Percentiles rank a stretch among this genome's conserved stretches.
Conservation (phyloP, 2,797 vertebrate genomes). For the Acipenser oxyrinchus region DNA sequence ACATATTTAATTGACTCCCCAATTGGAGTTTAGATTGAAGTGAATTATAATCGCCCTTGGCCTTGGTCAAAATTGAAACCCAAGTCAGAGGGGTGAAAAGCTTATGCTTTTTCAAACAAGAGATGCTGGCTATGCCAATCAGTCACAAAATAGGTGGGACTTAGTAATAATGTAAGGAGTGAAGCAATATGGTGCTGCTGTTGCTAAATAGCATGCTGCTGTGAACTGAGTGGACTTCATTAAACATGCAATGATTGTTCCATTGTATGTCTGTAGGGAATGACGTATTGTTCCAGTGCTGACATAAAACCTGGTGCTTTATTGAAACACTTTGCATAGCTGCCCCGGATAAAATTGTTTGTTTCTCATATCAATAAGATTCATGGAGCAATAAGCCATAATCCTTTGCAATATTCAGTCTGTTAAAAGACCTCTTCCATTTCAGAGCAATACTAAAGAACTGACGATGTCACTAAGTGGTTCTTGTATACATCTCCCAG, state of each 20-base stretch:
- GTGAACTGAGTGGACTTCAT: conserved; percentile 45
- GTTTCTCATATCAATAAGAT: conserved; percentile 20
- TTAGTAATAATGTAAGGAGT: conserved; percentile 49
- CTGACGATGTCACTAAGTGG: conserved; percentile 23
- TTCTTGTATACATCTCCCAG: conserved; percentile 18
- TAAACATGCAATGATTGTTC: conserved; percentile 57
- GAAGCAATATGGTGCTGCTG: conserved; percentile 25
- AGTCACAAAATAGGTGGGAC: conserved; percentile 45
- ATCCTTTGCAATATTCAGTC: conserved; percentile 20
- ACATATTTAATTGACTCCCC: conserved; percentile 27
- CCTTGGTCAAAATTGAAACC: conserved; percentile 34
- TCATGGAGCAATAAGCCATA: conserved; percentile 26
- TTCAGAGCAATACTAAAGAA: conserved; percentile 29
- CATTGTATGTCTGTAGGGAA: conserved; percentile 43
- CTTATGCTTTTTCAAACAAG: conserved; percentile 31
- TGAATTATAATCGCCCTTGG: background rate
- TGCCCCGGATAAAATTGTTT: conserved; percentile 19
- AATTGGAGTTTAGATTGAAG: conserved; percentile 19
- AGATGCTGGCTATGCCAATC: conserved; percentile 37
- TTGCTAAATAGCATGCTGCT: conserved; percentile 8
- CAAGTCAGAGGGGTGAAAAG: conserved; percentile 41
- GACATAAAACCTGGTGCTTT: conserved; percentile 39
- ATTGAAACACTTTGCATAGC: conserved; percentile 12
- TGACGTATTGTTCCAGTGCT: conserved; percentile 50
- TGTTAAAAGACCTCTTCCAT: conserved; percentile 30